A percentile compares a stretch with the other conserved stretches of the same genome.
phyloP scores from a whole-genome alignment of 2,797 vertebrate species.

The Discoglossus pictus region DNA sequence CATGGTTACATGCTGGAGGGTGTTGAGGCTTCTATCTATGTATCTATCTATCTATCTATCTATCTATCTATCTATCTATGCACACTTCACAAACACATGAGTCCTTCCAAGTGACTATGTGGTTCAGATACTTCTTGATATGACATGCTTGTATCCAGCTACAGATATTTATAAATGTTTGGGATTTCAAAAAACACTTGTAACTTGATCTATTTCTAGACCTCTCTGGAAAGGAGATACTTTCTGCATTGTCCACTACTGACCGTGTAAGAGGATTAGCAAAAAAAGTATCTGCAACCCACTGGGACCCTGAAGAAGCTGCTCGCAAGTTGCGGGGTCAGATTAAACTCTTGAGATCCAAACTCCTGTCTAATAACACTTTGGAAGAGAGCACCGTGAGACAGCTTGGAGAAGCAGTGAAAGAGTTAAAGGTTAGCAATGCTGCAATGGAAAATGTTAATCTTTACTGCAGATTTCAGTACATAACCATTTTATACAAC shows the following conservation, averaged over 20 bases:
- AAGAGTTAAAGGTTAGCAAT: conserved; percentile 75
- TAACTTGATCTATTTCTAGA: conserved; percentile 33
- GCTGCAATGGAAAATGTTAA: too few species aligned
- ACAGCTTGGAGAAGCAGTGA: conserved; percentile 67
- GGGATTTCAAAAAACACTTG: neutral
- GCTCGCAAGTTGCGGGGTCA: conserved; percentile 53
- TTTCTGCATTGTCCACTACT: conserved; percentile 70
- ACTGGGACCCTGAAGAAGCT: conserved; percentile 69
- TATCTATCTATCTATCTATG: too few species aligned
- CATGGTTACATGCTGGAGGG: too few species aligned
- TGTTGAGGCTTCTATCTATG: too few species aligned
- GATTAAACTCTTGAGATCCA: conserved; percentile 63
- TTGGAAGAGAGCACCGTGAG: conserved; percentile 55
- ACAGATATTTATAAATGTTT: neutral
- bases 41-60: too few species aligned
- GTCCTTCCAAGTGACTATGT: too few species aligned
- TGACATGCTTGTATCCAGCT: too few species aligned
- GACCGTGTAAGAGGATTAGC: conserved; percentile 60
- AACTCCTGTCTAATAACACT: conserved; percentile 62
- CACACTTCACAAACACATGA: too few species aligned
- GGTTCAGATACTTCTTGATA: too few species aligned
- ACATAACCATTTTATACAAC: too few species aligned
- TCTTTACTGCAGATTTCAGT: too few species aligned
- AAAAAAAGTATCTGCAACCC: conserved; percentile 60
- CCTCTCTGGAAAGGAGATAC: conserved; percentile 55